phyloP scores from a whole-genome alignment of 2,888 invertebrate species.

The Ennomos erosarius region DNA sequence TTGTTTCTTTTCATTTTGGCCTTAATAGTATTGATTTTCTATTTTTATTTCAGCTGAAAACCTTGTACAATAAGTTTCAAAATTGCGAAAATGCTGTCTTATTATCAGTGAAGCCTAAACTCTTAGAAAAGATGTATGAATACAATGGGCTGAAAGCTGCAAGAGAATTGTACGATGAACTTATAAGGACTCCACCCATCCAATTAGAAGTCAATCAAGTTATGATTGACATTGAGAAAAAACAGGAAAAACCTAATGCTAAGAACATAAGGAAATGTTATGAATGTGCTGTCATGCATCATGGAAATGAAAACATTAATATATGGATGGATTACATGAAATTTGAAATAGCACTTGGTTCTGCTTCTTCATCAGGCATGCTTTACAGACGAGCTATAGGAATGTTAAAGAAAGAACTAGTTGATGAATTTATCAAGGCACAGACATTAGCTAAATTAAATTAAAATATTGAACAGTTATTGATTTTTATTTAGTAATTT shows the following conservation, averaged over 20 bases:
- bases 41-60: slow-evolving; percentile 65
- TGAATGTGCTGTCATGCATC: slow-evolving; percentile 87
- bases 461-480: slow-evolving; percentile 39
- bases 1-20: no score
- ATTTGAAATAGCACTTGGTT: slow-evolving; percentile 88
- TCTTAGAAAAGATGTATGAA: slow-evolving; percentile 85
- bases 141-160: slow-evolving; percentile 83
- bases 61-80: slow-evolving; percentile 68
- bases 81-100: slow-evolving; percentile 79
- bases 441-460: slow-evolving; percentile 81
- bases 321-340: slow-evolving; percentile 91
- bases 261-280: slow-evolving; percentile 85
- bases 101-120: slow-evolving; percentile 84
- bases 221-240: slow-evolving; percentile 85
- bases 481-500: slow-evolving; percentile 10
- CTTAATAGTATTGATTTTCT: neutral
- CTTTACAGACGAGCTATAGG: slow-evolving; percentile 87
- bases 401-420: slow-evolving; percentile 80
- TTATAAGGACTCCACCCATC: slow-evolving; percentile 85
- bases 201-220: slow-evolving; percentile 86
- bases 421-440: slow-evolving; percentile 82
- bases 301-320: slow-evolving; percentile 87
- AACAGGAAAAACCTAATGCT: slow-evolving; percentile 71
- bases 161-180: slow-evolving; percentile 85
- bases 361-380: slow-evolving; percentile 79